Evolutionary conservation across 2,797 vertebrate species (phyloP).

Genomic region (Hapalemur alaotrensis): DNA sequence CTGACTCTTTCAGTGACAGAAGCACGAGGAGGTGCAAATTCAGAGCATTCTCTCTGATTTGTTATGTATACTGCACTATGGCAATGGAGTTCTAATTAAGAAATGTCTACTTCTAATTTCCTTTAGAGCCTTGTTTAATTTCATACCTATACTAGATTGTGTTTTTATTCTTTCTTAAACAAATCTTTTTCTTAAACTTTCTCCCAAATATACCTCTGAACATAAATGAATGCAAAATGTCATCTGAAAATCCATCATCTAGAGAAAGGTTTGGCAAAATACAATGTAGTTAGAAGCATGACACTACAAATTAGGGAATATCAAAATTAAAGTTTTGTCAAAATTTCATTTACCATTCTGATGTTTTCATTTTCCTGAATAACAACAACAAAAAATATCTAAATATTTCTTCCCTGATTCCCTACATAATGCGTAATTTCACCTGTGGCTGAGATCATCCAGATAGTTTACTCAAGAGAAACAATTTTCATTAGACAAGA

Average conservation of each 20-base stretch:
- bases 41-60: neutral
- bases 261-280: neutral
- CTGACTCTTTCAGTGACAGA: neutral
- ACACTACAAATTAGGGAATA: neutral
- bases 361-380: neutral
- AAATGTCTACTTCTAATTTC: neutral
- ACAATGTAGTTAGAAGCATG: neutral
- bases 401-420: neutral
- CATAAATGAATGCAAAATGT: neutral
- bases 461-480: neutral
- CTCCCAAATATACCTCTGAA: neutral
- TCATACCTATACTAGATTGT: neutral
- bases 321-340: neutral
- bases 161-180: slow-evolving; percentile 10
- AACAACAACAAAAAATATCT: neutral
- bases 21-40: neutral
- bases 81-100: neutral
- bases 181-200: neutral
- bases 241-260: neutral
- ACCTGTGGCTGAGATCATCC: neutral
- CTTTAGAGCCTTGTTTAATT: neutral
- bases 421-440: neutral
- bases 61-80: neutral
- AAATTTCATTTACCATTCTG: neutral
- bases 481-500: neutral